Conservation (phyloP, 2,113 vertebrate species). For the Nestor notabilis region DNA sequence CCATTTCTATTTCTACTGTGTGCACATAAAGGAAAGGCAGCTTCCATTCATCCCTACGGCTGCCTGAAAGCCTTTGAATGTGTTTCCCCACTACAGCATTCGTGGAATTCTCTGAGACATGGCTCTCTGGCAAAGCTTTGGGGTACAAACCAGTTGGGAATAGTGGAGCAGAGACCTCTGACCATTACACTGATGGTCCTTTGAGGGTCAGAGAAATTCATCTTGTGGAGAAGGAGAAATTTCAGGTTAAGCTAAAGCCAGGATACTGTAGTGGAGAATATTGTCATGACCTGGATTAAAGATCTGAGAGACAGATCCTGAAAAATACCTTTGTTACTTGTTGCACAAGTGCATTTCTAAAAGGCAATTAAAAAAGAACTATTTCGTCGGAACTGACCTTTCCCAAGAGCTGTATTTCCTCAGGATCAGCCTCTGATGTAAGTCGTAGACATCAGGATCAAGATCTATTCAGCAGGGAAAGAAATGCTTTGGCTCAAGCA, state of each 20-base stretch:
- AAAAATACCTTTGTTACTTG: not conserved
- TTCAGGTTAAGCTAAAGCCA: not conserved
- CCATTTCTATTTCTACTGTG: not conserved
- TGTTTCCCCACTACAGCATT: not conserved
- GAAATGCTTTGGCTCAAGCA: not conserved
- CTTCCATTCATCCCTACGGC: not conserved
- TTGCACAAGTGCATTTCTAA: not conserved
- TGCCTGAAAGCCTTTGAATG: not conserved
- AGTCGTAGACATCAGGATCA: not conserved
- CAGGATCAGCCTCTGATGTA: not conserved
- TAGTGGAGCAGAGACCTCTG: not conserved
- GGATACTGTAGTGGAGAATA: not conserved
- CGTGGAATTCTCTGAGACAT: not conserved
- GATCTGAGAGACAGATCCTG: not conserved
- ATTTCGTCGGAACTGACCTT: not conserved
- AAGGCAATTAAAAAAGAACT: not conserved
- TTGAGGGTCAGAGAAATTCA: not conserved
- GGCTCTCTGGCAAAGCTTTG: not conserved
- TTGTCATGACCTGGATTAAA: not conserved
- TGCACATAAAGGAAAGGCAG: not conserved
- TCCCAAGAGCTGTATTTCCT: not conserved
- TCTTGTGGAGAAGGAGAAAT: not conserved
- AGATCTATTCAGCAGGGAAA: not conserved
- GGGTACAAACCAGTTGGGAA: not conserved
- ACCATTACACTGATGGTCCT: not conserved